phyloP scores from a whole-genome alignment of 2,113 vertebrate species.

The Bos javanicus region DNA sequence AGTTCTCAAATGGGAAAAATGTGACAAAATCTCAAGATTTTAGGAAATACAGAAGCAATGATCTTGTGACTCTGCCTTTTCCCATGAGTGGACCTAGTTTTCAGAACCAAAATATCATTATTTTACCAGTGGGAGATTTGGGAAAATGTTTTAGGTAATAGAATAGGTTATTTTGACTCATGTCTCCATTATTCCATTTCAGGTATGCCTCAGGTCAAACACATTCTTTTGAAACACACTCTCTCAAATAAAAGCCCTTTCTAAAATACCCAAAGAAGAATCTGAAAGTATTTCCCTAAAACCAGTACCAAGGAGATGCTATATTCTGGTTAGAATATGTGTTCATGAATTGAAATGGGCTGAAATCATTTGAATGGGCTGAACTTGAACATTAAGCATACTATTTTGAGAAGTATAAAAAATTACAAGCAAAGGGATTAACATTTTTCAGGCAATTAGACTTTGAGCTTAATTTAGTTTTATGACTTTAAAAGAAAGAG shows the following conservation, averaged over 20 bases:
- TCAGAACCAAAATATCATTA: conserved; percentile 63
- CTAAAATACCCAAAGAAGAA: conserved; percentile 25
- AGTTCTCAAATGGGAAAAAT: conserved; percentile 41
- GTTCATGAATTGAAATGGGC: not conserved
- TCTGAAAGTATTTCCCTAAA: conserved; percentile 35
- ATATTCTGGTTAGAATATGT: not conserved
- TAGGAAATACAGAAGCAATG: conserved; percentile 27
- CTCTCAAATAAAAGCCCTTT: conserved; percentile 56
- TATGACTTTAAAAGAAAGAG: not conserved
- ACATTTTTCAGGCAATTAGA: not conserved
- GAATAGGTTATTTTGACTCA: conserved; percentile 59
- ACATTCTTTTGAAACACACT: conserved; percentile 42
- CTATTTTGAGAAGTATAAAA: conserved; percentile 20
- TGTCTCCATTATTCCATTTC: conserved; percentile 60
- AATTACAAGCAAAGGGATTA: not conserved
- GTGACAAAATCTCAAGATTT: conserved; percentile 5
- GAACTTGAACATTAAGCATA: not conserved
- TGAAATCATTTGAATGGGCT: not conserved
- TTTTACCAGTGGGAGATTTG: conserved; percentile 59
- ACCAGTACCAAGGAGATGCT: not conserved
- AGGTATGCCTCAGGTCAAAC: conserved; percentile 60
- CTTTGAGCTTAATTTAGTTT: conserved; percentile 4
- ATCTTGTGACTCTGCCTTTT: conserved; percentile 66
- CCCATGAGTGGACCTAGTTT: conserved; percentile 65
- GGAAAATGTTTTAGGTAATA: conserved; percentile 57